A percentile compares a stretch with the other conserved stretches of the same genome.
phyloP scores from a whole-genome alignment of 2,888 invertebrate genomes.

The Pseudanteris insignis region DNA sequence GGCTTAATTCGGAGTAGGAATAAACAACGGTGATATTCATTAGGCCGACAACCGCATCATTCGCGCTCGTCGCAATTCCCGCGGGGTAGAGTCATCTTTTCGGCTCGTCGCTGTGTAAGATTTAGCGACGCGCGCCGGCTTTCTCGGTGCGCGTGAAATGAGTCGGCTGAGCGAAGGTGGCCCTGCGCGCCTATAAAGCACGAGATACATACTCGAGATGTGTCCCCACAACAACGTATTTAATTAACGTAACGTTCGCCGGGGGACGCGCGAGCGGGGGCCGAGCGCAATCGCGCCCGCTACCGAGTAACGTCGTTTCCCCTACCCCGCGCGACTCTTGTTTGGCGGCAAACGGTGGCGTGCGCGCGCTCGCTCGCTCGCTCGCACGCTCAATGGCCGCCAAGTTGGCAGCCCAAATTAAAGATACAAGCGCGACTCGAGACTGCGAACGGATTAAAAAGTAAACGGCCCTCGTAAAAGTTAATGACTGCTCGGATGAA shows the following conservation, averaged over 20 bases:
- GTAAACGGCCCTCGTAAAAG: slow-evolving; percentile 64
- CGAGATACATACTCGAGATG: slow-evolving; percentile 58
- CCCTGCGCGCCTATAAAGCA: slow-evolving; percentile 63
- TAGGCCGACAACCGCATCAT: too few relatives aligned
- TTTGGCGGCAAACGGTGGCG: slow-evolving; percentile 23
- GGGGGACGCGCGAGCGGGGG: slow-evolving; percentile 60
- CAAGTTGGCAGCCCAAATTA: slow-evolving; percentile 58
- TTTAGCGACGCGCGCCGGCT: slow-evolving; percentile 13
- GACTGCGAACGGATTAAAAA: slow-evolving; percentile 65
- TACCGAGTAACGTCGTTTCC: too few relatives aligned
- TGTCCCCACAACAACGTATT: slow-evolving; percentile 68
- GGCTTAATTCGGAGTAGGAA: too few relatives aligned
- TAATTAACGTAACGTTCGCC: slow-evolving; percentile 58
- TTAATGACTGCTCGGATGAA: slow-evolving; percentile 64
- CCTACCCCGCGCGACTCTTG: slow-evolving; percentile 4
- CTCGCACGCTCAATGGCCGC: slow-evolving; percentile 59
- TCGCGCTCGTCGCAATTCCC: slow-evolving; percentile 25
- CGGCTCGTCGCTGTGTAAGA: slow-evolving; percentile 32
- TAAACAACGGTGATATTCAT: too few relatives aligned
- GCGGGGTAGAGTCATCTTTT: slow-evolving; percentile 33
- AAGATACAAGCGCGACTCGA: slow-evolving; percentile 52
- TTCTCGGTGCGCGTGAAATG: slow-evolving; percentile 25
- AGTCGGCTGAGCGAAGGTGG: slow-evolving; percentile 49
- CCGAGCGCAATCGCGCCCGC: slow-evolving; percentile 64
- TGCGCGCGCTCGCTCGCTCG: slow-evolving; percentile 41